Base-by-base conservation (phyloP, 2,113 vertebrate genomes). In the Misgurnus mizolepis region DNA sequence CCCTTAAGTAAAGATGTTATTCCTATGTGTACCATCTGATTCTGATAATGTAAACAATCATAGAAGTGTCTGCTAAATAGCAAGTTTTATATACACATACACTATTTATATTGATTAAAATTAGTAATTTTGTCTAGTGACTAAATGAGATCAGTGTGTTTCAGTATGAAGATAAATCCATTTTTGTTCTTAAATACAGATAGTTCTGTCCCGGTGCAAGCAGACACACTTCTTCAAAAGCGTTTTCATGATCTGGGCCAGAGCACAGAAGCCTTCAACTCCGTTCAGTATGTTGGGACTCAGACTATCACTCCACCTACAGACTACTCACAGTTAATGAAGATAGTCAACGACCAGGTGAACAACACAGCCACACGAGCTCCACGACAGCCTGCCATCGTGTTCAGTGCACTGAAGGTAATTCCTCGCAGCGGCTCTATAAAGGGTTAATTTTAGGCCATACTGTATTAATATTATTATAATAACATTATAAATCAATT, bases 191-290 rank as follows among this genome's bases (percentile, higher is more conserved):
- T 17, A 9, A 22, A 17, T 62, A 12, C 41, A 94, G 93, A 93
- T 41, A 86, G 88, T 0, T 85, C 80, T 61, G 62, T 77, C n/a
- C 18, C 84, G 0, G 91, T 90, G 14, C 71, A 88, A 0, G 90
- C 89, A 0, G 93, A 94, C 82, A 87, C 83, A 0, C 73, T 91
- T 53, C 91, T 94, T 43, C 93, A 94, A 85, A 93, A 89, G 86
- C 89, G 93, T n/a, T 95, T 95, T 64, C 93, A 93, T 64, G 93
- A 94, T 45, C 88, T 93, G 74, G 68, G 78, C 40, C 83, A 93
- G 84, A 85, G 87, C 15, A 93, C 93, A 0, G 93, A 95, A 50
- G 93, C 94, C 78, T 95, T 95, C 85, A 95, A 92, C 85, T 93
- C 94, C 0, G 88, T 93, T 71, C 92, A 94, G 88, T 95, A 95